Base-by-base conservation (phyloP, 2,888 invertebrate species). In the Drosophila siamana region DNA sequence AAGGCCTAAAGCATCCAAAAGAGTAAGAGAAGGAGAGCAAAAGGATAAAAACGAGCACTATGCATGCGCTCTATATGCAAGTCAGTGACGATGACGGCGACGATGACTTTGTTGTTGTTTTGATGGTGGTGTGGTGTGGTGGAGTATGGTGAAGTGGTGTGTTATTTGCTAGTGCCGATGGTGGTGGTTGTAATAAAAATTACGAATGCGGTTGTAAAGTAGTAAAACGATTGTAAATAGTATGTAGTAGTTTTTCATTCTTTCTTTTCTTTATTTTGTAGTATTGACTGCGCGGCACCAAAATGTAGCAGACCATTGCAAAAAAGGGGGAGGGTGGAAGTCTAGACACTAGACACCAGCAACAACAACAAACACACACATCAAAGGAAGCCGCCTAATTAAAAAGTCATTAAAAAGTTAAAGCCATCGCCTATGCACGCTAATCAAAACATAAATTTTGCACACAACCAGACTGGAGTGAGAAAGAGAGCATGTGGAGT, bases 391-490 rank as follows among this genome's bases (percentile, higher is more conserved):
- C 88, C 80, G 86, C 68, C 86, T 81, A 85, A 87, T 83, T 83
- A 83, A 85, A 83, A 83, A 82, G 62, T 82, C 88, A 83, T 83
- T 83, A 87, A 85, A 85, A 87, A 63, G 78, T 80, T 79, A 79
- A 79, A 73, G 52, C 67, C 61, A 78, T 72, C 61, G 69, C 68
- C 84, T 70, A 80, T 80, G 81, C 78, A 78, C 69, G 75, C 75
- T 83, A 81, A 85, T 87, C 82, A 85, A 82, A 83, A 85, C 71
- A 83, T 71, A 78, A 73, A 81, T 80, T 80, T 79, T 77, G 68
- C 68, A 80, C 47, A 55, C 15, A 15, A 11, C 16, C 15, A 36
- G 6, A 36, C 9, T 33, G 28, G 22, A 33, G 56, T 28, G 13
- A 63, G 30, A 33, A n/a, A 33, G 40, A 19, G 15, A 40, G 43